These are phyloP conservation scores for Onychostoma macrolepis DNA, from an alignment of 2,113 vertebrate genomes.

Conservation along the genomic window DNA sequence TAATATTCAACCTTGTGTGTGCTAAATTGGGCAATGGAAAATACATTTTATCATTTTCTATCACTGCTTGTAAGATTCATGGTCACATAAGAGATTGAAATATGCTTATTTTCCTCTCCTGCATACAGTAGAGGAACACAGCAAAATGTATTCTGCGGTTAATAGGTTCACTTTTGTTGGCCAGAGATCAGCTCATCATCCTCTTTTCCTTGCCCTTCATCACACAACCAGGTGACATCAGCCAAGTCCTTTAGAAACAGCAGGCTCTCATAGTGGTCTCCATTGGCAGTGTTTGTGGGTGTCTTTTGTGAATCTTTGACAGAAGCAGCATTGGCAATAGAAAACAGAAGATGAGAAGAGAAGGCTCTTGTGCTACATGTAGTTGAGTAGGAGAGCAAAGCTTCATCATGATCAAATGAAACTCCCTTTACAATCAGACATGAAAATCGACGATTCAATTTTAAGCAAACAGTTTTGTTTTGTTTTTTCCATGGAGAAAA, in stretches of 20 bases:
- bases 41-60: not conserved
- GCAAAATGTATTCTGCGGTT: not conserved
- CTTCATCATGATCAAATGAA: conserved; percentile 11
- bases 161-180: conserved; percentile 37
- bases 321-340: conserved; percentile 44
- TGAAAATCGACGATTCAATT: not conserved
- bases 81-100: not conserved
- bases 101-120: not conserved
- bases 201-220: conserved; percentile 22
- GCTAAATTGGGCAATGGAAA: not conserved
- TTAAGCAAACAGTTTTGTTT: not conserved
- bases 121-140: conserved; percentile 4
- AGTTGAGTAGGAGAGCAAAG: conserved; percentile 31
- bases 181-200: conserved; percentile 17
- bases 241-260: conserved; percentile 35
- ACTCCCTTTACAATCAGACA: conserved; percentile 11
- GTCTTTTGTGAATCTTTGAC: conserved; percentile 48
- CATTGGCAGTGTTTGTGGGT: conserved; percentile 29
- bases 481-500: not conserved
- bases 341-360: conserved; percentile 41
- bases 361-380: conserved; percentile 41
- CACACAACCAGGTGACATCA: conserved; percentile 43
- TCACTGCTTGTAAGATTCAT: not conserved
- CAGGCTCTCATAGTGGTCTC: conserved; percentile 16
- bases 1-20: not conserved